These are phyloP conservation scores for Cydia splendana DNA, from an alignment of 1,140 invertebrate species.

Conservation along the genomic window DNA sequence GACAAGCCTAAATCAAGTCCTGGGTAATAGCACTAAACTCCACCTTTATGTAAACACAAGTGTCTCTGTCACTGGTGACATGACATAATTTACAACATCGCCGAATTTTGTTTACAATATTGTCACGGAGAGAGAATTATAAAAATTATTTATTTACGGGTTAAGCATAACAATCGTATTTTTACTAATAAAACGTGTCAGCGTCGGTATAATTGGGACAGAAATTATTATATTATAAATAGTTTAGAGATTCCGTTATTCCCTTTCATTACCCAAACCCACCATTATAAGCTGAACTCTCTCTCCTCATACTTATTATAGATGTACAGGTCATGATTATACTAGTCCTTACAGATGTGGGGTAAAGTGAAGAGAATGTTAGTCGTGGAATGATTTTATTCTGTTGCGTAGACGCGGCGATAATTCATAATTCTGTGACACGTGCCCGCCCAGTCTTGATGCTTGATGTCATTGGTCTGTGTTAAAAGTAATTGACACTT, in stretches of 20 bases:
- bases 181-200: slow-evolving; percentile 76
- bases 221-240: slow-evolving; percentile 80
- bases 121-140: slow-evolving; percentile 52
- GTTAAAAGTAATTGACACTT: not conserved
- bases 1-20: slow-evolving; percentile 22
- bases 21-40: slow-evolving; percentile 40
- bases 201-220: slow-evolving; percentile 72
- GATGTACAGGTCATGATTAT: not conserved
- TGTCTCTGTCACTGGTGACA: slow-evolving; percentile 48
- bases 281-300: not conserved
- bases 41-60: slow-evolving; percentile 49
- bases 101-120: slow-evolving; percentile 61
- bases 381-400: slow-evolving; percentile 55
- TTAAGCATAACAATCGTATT: slow-evolving; percentile 71
- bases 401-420: slow-evolving; percentile 68
- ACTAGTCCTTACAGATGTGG: not conserved
- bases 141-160: slow-evolving; percentile 62
- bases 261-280: not conserved
- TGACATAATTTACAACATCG: slow-evolving; percentile 52
- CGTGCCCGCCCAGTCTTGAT: slow-evolving; percentile 50
- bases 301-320: not conserved
- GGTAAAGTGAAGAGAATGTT: not conserved
- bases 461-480: slow-evolving; percentile 41
- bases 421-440: slow-evolving; percentile 71
- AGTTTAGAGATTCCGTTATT: slow-evolving; percentile 62